Evolutionary conservation across 2,797 vertebrate genomes (phyloP), one percentile per base, ranked within the genome.

Genomic region (Falco columbarius): DNA sequence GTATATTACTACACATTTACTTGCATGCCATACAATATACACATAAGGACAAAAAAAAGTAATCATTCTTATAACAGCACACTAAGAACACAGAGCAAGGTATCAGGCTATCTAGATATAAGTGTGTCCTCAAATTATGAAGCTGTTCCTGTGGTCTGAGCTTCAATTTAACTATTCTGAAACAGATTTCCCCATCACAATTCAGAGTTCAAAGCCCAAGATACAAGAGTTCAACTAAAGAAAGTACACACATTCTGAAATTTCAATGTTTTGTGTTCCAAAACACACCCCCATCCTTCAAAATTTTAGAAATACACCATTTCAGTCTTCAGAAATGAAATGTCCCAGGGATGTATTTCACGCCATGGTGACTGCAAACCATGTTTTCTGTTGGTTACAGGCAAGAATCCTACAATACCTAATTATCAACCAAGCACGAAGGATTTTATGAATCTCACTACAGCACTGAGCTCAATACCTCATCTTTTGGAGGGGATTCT

Each of bases 401-500:
- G 49, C 12, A 81, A 59, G 40, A 90, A 71, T 68, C 38, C 55
- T 68, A 34, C 17, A 49, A 40, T 19, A 42, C 10, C 17, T 76
- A 26, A 80, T 49, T 47, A 82, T 17, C 47, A 91, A 30, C 22
- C 20, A 87, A 83, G 26, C 30, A 65, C 26, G 71, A 92, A 65
- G 36, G n/a, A 71, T 42, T 89, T 51, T 40, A 42, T 1, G 6
- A 46, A 38, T 36, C 23, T 88, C 58, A 52, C 6, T 30, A 80
- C 10, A 77, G 51, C 40, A 76, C 20, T 73, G 13, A 30, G 36
- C 67, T 77, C 70, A 93, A 66, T 97, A 99, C 99, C 98, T 98
- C 97, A 71, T 97, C 91, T 77, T 96, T 90, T 12, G 81, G n/a
- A 12, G 91, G 98, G 30, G 96, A 84, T 62, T 97, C 76, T n/a